Conservation (phyloP, 2,888 invertebrate species). For the Habroteleia sp. region DNA sequence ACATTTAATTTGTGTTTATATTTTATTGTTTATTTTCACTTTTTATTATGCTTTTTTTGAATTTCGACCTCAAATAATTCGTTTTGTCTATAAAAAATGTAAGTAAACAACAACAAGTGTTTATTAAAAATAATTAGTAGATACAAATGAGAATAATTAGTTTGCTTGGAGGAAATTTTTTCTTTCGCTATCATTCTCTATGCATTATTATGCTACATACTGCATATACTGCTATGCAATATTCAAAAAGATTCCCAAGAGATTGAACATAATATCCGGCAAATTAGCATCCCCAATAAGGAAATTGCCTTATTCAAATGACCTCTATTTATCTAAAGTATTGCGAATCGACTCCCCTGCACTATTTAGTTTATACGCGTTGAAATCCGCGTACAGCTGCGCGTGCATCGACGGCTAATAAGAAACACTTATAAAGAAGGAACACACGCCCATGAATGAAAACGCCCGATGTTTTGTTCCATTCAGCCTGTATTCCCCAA, state of each 20-base stretch:
- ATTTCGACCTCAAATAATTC: no score
- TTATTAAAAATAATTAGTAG: no score
- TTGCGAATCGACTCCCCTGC: conserved; percentile 31
- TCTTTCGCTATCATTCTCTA: background rate
- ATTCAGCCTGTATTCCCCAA: no score
- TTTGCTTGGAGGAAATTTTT: no score
- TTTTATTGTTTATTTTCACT: no score
- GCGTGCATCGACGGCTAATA: conserved; percentile 28
- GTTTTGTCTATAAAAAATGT: no score
- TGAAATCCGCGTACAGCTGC: conserved; percentile 35
- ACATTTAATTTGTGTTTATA: no score
- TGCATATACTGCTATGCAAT: background rate
- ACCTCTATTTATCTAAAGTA: conserved; percentile 45
- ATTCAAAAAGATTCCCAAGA: conserved; percentile 33
- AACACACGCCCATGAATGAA: no score
- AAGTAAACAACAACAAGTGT: no score
- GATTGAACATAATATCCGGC: conserved; percentile 38
- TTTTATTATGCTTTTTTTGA: no score
- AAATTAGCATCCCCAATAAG: conserved; percentile 40
- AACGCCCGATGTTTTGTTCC: no score
- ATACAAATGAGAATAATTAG: background rate
- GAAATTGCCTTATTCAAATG: conserved; percentile 42
- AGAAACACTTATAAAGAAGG: conserved; percentile 33
- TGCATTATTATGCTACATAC: no score
- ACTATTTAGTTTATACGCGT: conserved; percentile 27